Conservation (phyloP, 2,113 vertebrate species). For the Brienomyrus brachyistius region DNA sequence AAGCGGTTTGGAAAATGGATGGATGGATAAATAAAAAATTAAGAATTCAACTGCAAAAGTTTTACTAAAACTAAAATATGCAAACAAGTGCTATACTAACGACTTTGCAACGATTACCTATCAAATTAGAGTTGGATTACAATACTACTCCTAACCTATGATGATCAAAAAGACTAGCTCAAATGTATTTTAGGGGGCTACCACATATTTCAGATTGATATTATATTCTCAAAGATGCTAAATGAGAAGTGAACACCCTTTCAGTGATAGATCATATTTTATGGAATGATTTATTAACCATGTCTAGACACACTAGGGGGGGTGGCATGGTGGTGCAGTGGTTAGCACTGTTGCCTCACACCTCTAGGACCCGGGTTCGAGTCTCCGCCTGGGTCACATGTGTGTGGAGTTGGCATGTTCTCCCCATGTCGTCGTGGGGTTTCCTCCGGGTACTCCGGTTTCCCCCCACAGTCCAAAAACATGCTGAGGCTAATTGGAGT, state of each 20-base stretch:
- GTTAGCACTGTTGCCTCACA: too few relatives aligned
- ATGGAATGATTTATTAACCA: not conserved
- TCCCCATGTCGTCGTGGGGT: too few relatives aligned
- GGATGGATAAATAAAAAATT: not conserved
- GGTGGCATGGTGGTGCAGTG: too few relatives aligned
- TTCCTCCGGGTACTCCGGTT: too few relatives aligned
- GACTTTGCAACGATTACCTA: not conserved
- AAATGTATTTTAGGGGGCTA: not conserved
- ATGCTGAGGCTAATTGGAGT: too few relatives aligned
- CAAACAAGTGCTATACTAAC: not conserved
- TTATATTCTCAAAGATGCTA: not conserved
- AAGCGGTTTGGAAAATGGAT: too few relatives aligned
- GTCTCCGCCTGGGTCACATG: too few relatives aligned
- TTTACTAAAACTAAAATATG: not conserved
- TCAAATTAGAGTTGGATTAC: not conserved
- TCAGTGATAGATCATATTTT: not conserved
- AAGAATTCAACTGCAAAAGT: not conserved
- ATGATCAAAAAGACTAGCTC: not conserved
- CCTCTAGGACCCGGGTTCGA: too few relatives aligned
- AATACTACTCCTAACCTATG: not conserved
- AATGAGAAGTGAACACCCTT: not conserved
- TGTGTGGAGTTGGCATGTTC: too few relatives aligned
- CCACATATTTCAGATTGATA: not conserved
- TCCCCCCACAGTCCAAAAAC: too few relatives aligned
- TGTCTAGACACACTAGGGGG: not conserved